Evolutionary conservation across 2,113 vertebrate genomes (phyloP).

Genomic region (Crypturellus undulatus): DNA sequence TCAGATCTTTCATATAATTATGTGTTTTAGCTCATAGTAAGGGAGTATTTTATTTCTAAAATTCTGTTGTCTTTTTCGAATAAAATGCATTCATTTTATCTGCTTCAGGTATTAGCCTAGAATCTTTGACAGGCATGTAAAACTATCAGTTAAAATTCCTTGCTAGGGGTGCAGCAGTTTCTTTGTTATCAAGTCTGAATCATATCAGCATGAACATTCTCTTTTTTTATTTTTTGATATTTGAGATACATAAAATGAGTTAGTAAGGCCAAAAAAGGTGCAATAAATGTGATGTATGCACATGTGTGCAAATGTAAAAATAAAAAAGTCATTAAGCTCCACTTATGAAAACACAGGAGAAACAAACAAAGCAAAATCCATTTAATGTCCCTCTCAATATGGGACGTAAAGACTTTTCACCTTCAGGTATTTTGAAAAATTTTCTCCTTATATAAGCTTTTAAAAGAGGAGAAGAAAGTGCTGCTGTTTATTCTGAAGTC

Average conservation of each 20-base stretch:
- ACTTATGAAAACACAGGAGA: neutral
- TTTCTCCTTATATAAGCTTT: neutral
- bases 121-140: neutral
- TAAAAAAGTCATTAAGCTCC: neutral
- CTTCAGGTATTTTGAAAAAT: neutral
- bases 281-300: neutral
- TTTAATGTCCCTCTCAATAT: neutral
- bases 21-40: neutral
- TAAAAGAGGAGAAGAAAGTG: neutral
- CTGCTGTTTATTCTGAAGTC: neutral
- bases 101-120: neutral
- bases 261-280: neutral
- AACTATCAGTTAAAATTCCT: neutral
- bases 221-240: neutral
- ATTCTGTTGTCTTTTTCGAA: neutral
- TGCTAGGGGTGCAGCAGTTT: neutral
- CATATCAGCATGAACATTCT: neutral
- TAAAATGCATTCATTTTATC: neutral
- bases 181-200: neutral
- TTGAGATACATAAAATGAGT: neutral
- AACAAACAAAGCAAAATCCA: neutral
- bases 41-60: neutral
- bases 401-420: constrained; percentile 6
- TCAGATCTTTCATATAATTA: neutral
- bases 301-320: neutral